Evolutionary conservation across 2,797 vertebrate species (phyloP), one percentile per base, ranked within the genome.

Genomic region (Hyperoplus immaculatus): DNA sequence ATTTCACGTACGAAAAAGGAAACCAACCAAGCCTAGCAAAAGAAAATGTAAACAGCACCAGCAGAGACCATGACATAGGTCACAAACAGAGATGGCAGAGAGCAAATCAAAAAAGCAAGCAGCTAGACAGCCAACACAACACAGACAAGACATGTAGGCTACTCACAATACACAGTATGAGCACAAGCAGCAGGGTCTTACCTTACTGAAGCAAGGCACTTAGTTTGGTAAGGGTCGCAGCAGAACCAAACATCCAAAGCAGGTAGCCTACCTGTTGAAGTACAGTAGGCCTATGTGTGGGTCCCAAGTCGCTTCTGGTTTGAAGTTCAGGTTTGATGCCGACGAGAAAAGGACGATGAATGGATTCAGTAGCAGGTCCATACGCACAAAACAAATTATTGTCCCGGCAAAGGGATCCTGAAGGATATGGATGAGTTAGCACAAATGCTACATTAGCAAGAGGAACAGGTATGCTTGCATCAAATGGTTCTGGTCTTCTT

Each of bases 81-180:
- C n/a, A 14, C 36, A 72, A 14, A 18, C 29, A 72, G 29, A 55
- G 16, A 14, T 36, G 43, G n/a, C 12, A 12, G 29, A 60, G 16
- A 41, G 53, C 21, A 38, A 53, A n/a, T 42, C 29, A 29, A 16
- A 46, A 36, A 50, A 62, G 14, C 43, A 51, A 55, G 16, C 39
- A 54, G 50, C 69, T 29, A n/a, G 43, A 51, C 59, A 59, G 49
- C 51, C 36, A 67, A 43, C 43, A 64, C 9, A 45, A 41, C 47
- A 38, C 6, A 72, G 63, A 13, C 42, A 45, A 38, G 3, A 39
- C 6, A 41, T 41, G 29, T 29, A 29, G 29, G 29, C n/a, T 21
- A 12, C 10, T 41, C 14, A 15, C 13, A 14, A 42, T 9, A 38
- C 1, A 45, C 6, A 16, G 3, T 29, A 5, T 3, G 0, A 62